Base-by-base conservation (phyloP, 1,140 invertebrate species). In the Conopomorpha cramerella region DNA sequence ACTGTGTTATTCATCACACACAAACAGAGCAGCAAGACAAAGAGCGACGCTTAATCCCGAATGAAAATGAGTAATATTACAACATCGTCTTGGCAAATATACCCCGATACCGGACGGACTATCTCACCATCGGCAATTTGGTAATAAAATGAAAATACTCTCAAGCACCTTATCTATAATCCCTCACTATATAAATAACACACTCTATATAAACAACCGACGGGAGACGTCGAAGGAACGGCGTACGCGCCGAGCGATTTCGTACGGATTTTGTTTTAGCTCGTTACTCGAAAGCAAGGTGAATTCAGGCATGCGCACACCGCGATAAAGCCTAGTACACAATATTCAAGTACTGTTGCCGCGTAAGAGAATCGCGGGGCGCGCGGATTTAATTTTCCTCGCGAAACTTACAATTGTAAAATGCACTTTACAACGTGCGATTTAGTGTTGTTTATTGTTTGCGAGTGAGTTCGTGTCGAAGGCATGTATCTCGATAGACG, bases 71-170 rank as follows among this genome's bases (percentile, higher is more conserved):
- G 56, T 48, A 53, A 46, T 44, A 47, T 49, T 45, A 73, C 63
- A 59, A 62, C 60, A 63, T 65, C 62, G 54, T 64, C 56, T 62
- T 70, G 63, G 63, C 66, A 66, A 66, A 70, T 66, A 60, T 62
- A 54, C 40, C 48, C 45, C n/a, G 67, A 76, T 71, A 63, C 54
- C 49, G 44, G 30, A 43, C 38, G 49, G 39, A 55, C 60, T 58
- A 76, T 76, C 71, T 63, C 39, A n/a, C 56, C 60, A 76, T 76
- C 71, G 71, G 71, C 71, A 76, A 76, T 76, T 76, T 73, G 68
- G 68, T 72, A 76, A 76, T 76, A 76, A 76, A 76, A 71, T 67
- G 71, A 73, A 74, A 73, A 76, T 71, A 71, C 66, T 55, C 49
- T 71, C 64, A 41, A n/a, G 56, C 38, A 10, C 39, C 65, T 76